Evolutionary conservation across 2,797 vertebrate genomes (phyloP).

Genomic region (Argya squamiceps): DNA sequence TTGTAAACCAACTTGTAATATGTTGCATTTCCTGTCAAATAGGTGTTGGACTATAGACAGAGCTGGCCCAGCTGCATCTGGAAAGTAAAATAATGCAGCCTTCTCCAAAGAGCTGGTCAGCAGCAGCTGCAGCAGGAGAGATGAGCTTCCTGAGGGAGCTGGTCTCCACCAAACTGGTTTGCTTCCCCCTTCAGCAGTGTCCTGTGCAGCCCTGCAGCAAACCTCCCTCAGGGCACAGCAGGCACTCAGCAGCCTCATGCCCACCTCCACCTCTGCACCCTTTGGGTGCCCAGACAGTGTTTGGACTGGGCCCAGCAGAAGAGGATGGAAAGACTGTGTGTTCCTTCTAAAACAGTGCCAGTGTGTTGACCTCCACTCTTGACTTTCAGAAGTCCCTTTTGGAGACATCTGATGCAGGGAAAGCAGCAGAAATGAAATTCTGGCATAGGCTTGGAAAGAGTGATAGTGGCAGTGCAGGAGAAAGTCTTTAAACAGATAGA

Average conservation of each 20-base stretch:
- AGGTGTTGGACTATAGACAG: background rate
- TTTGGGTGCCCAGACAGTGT: too few species aligned
- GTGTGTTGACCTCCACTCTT: fast-evolving
- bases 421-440: background rate
- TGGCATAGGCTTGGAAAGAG: background rate
- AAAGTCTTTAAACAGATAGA: background rate
- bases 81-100: background rate
- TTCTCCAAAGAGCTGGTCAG: background rate
- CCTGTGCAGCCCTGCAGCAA: background rate
- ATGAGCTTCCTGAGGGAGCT: background rate
- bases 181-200: too few species aligned
- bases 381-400: background rate
- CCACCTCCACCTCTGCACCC: fast-evolving
- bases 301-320: background rate
- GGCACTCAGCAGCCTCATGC: background rate
- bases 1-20: background rate
- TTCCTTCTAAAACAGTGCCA: background rate
- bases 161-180: background rate
- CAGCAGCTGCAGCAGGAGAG: background rate
- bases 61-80: background rate
- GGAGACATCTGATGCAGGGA: background rate
- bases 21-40: background rate
- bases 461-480: background rate
- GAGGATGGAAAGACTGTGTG: background rate
- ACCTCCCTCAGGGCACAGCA: background rate